A percentile compares a stretch with the other conserved stretches of the same genome.
Evolutionary conservation across 1,140 invertebrate species (phyloP).

Genomic region (Chlorops oryzae): DNA sequence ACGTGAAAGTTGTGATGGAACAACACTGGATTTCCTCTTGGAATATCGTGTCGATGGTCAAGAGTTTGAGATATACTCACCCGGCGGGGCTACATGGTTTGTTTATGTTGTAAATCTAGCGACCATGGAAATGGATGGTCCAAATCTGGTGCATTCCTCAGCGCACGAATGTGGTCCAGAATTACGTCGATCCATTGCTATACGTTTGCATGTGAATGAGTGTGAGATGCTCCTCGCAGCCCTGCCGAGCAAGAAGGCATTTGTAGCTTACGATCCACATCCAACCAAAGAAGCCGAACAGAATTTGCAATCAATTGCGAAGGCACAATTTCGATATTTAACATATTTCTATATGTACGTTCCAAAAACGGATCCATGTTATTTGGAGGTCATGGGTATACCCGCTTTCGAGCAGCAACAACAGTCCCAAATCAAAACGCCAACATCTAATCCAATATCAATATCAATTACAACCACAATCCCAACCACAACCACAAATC

Average conservation of each 20-base stretch:
- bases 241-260: conserved; percentile 48
- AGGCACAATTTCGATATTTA: conserved; percentile 48
- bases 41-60: conserved; percentile 62
- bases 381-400: conserved; percentile 53
- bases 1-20: conserved; percentile 23
- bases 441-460: background rate
- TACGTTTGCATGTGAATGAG: conserved; percentile 35
- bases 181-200: conserved; percentile 55
- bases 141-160: conserved; percentile 57
- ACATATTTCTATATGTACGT: conserved; percentile 57
- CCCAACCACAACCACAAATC: too few species aligned
- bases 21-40: conserved; percentile 56
- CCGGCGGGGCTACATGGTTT: conserved; percentile 61
- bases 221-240: conserved; percentile 33
- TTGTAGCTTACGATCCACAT: conserved; percentile 33
- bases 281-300: conserved; percentile 29
- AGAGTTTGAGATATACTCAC: conserved; percentile 60
- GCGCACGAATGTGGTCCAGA: conserved; percentile 55
- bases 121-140: conserved; percentile 58
- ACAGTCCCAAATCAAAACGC: background rate
- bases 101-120: conserved; percentile 59
- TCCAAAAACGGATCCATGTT: conserved; percentile 55
- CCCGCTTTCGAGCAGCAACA: conserved; percentile 46
- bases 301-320: conserved; percentile 32
- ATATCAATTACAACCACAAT: background rate